Conservation (phyloP, 2,888 invertebrate species). For the Xanthostigma xanthostigma region DNA sequence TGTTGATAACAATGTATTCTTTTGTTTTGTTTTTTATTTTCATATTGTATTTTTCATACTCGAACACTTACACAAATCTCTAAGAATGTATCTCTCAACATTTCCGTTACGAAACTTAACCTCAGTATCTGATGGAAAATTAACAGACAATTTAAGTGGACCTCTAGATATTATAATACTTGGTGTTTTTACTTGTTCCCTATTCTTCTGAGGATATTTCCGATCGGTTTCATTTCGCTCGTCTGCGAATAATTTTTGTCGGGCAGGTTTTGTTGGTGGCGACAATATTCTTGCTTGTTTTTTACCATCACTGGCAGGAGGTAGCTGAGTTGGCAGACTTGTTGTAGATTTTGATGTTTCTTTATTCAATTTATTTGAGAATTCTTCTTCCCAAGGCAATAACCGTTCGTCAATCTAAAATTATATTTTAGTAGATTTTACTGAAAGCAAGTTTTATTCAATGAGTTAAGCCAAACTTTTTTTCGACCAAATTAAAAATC, state of each 20-base stretch:
- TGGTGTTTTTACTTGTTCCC: constrained; percentile 15
- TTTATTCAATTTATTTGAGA: background rate
- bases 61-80: constrained; percentile 14
- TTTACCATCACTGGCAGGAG: background rate
- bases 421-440: background rate
- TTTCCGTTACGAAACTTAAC: constrained; percentile 22
- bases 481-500: too few species aligned
- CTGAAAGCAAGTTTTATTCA: background rate
- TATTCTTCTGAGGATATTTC: background rate
- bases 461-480: background rate
- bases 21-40: too few species aligned
- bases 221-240: too few species aligned
- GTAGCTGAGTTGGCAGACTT: background rate
- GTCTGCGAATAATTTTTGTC: too few species aligned
- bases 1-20: too few species aligned
- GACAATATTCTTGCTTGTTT: background rate
- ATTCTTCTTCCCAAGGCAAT: constrained; percentile 5
- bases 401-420: constrained; percentile 1
- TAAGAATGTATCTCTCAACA: constrained; percentile 19
- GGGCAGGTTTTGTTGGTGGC: too few species aligned
- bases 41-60: constrained; percentile 1
- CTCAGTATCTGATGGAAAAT: constrained; percentile 26
- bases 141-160: constrained; percentile 23
- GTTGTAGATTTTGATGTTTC: background rate
- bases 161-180: constrained; percentile 24